Percentiles rank a stretch among this genome's conserved stretches.
phyloP scores from a whole-genome alignment of 1,140 invertebrate genomes.

The Sycobia sp. region DNA sequence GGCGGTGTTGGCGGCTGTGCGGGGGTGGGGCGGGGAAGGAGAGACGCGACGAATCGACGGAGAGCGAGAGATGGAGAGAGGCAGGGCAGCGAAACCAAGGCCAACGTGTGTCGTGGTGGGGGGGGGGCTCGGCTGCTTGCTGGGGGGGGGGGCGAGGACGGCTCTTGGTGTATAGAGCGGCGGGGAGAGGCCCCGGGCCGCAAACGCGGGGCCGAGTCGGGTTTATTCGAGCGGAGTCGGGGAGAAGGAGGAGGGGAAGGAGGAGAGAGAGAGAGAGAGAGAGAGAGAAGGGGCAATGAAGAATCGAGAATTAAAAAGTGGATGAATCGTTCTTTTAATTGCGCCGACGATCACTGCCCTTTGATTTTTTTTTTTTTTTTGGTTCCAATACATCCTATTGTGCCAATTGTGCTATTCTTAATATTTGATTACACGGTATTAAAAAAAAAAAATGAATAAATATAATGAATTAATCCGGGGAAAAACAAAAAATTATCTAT shows the following conservation, averaged over 20 bases:
- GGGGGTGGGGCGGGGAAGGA: constrained; percentile 31
- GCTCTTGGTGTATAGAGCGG: too few species aligned
- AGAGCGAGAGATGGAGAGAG: background rate
- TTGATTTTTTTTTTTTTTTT: too few species aligned
- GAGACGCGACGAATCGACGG: constrained; percentile 16
- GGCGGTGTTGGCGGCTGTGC: background rate
- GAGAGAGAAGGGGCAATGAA: background rate
- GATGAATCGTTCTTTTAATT: too few species aligned
- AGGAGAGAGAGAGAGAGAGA: background rate
- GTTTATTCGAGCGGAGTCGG: background rate
- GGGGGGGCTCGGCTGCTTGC: constrained; percentile 29
- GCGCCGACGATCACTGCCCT: too few species aligned
- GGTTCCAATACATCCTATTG: too few species aligned
- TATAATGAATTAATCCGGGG: too few species aligned
- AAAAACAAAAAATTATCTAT: too few species aligned
- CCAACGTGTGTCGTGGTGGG: constrained; percentile 44
- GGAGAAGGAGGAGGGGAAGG: too few species aligned
- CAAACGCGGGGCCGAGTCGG: constrained; percentile 3
- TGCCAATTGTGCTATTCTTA: too few species aligned
- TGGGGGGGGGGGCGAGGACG: constrained; percentile 13
- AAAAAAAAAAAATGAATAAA: too few species aligned
- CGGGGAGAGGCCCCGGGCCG: constrained; percentile 3
- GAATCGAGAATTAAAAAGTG: too few species aligned
- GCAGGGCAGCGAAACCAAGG: constrained; percentile 42
- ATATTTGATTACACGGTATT: too few species aligned